Evolutionary conservation across 2,888 invertebrate genomes (phyloP).

Genomic region (Leucozona laternaria): DNA sequence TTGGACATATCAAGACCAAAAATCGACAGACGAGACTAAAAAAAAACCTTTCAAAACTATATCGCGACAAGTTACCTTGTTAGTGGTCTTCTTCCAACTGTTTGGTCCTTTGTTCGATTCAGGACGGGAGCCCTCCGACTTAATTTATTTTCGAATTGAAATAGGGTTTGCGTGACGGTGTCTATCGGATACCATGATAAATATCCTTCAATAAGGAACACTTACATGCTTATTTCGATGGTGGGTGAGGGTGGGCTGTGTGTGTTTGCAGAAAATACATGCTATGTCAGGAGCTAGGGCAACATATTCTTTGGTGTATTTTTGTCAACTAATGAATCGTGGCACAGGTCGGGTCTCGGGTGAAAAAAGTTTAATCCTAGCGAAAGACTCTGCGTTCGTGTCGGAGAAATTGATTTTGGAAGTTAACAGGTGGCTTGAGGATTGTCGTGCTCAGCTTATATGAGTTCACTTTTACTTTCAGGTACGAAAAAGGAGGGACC

Average conservation of each 20-base stretch:
- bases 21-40: neutral
- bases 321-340: conserved; percentile 57
- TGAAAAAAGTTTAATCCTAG: neutral
- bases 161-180: conserved; percentile 60
- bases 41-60: neutral
- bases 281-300: conserved; percentile 47
- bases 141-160: conserved; percentile 60
- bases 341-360: conserved; percentile 14
- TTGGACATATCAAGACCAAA: conserved; percentile 76
- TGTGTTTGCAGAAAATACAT: neutral
- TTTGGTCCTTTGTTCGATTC: conserved; percentile 55
- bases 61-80: conserved; percentile 58
- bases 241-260: neutral
- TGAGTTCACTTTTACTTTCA: conserved; percentile 19
- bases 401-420: conserved; percentile 61
- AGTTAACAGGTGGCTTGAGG: conserved; percentile 56
- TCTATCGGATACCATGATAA: conserved; percentile 53
- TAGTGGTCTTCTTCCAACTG: conserved; percentile 57
- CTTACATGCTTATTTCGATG: neutral
- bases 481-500: conserved; percentile 2
- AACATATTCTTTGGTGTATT: conserved; percentile 62
- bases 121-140: conserved; percentile 21
- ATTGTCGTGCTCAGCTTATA: conserved; percentile 1
- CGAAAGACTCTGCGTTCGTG: conserved; percentile 43
- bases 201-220: conserved; percentile 65